A percentile compares a stretch with the other conserved stretches of the same genome.
phyloP scores from a whole-genome alignment of 2,113 vertebrate genomes.

The Cololabis saira region DNA sequence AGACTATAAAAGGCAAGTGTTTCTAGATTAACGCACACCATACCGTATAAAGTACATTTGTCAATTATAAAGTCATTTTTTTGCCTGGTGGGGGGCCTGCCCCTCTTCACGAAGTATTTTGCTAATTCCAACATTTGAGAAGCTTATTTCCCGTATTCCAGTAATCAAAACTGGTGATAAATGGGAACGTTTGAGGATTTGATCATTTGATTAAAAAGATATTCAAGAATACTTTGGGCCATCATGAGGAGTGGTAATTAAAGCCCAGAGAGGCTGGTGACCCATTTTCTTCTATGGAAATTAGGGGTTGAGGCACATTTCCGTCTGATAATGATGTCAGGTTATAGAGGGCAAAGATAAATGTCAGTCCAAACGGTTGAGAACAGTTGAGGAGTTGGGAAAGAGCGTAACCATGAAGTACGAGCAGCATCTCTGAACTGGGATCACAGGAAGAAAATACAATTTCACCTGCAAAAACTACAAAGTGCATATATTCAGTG shows the following conservation, averaged over 20 bases:
- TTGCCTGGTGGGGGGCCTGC: background rate
- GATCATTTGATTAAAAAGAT: slow-evolving; percentile 47
- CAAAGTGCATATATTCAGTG: background rate
- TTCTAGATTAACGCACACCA: too few relatives aligned
- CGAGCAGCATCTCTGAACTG: background rate
- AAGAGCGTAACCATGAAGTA: background rate
- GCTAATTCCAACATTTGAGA: background rate
- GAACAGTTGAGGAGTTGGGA: background rate
- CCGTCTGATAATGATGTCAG: slow-evolving; percentile 38
- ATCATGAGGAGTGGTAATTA: slow-evolving; percentile 38
- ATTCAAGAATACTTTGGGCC: slow-evolving; percentile 10
- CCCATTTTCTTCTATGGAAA: slow-evolving; percentile 43
- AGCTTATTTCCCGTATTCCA: background rate
- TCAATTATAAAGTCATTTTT: too few relatives aligned
- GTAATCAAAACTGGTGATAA: slow-evolving; percentile 3
- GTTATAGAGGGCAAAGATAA: slow-evolving; percentile 32
- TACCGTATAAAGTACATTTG: too few relatives aligned
- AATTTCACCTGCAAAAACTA: too few relatives aligned
- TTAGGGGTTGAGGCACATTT: slow-evolving; percentile 47
- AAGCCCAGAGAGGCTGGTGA: slow-evolving; percentile 29
- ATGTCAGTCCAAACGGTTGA: slow-evolving; percentile 1
- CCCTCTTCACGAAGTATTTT: background rate
- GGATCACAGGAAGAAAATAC: background rate
- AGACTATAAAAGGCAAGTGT: too few relatives aligned
- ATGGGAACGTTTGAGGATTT: slow-evolving; percentile 4